Percentiles rank a stretch among this genome's conserved stretches.
These are phyloP conservation scores for Oreochromis spilurus DNA, from an alignment of 2,113 vertebrate species.

Conservation along the genomic window DNA sequence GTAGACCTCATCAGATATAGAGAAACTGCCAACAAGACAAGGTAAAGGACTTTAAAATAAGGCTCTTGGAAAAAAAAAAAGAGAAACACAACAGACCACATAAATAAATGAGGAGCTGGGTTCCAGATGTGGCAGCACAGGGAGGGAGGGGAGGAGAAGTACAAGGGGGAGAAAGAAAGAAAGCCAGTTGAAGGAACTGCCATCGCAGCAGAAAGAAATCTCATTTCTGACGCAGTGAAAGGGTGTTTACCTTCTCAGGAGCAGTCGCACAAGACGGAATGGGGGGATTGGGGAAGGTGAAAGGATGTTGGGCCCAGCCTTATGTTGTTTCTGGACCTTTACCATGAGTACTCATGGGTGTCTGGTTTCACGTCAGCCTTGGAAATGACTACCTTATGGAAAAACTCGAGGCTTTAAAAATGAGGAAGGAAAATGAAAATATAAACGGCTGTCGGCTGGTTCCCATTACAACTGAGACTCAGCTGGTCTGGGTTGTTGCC, in stretches of 20 bases:
- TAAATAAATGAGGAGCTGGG: constrained; percentile 74
- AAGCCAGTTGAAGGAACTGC: constrained; percentile 45
- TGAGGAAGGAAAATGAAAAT: constrained; percentile 44
- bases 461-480: constrained; percentile 41
- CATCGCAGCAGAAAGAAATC: constrained; percentile 58
- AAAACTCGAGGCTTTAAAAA: constrained; percentile 53
- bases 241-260: constrained; percentile 62
- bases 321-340: constrained; percentile 67
- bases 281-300: constrained; percentile 48
- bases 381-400: constrained; percentile 59
- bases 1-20: constrained; percentile 76
- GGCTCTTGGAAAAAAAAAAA: constrained; percentile 17
- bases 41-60: constrained; percentile 67
- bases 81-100: constrained; percentile 64
- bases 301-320: constrained; percentile 38
- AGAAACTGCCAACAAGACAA: constrained; percentile 59
- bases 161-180: constrained; percentile 25
- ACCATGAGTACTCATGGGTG: constrained; percentile 47
- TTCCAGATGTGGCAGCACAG: constrained; percentile 73
- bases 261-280: constrained; percentile 12
- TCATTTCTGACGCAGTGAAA: constrained; percentile 38
- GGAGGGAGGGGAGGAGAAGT: constrained; percentile 19
- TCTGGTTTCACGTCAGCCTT: constrained; percentile 65
- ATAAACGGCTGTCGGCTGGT: constrained; percentile 43
- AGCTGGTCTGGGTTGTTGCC: constrained; percentile 12